phyloP scores from a whole-genome alignment of 2,797 vertebrate genomes.

The Hippocampus kuda region DNA sequence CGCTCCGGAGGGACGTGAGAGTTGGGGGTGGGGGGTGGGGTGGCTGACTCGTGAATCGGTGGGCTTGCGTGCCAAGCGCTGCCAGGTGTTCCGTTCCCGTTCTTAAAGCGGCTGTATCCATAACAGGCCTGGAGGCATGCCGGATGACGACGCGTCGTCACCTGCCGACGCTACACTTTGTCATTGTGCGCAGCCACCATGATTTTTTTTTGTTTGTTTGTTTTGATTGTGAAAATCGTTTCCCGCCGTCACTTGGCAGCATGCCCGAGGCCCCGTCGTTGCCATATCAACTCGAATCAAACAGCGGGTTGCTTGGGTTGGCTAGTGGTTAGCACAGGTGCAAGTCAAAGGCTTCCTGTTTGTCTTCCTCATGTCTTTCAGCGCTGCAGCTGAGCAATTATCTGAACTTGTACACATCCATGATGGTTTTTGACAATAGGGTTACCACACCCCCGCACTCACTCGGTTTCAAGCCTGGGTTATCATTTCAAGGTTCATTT shows the following conservation, averaged over 20 bases:
- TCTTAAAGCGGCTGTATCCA: conserved; percentile 36
- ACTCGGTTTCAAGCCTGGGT: too few species aligned
- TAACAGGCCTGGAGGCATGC: conserved; percentile 41
- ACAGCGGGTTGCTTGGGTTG: conserved; percentile 56
- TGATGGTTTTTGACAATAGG: conserved; percentile 45
- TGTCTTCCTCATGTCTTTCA: conserved; percentile 53
- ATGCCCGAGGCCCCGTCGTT: conserved; percentile 32
- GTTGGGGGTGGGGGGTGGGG: background rate
- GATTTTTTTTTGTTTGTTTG: background rate
- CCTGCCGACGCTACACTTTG: conserved; percentile 54
- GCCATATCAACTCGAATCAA: conserved; percentile 30
- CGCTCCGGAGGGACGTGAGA: conserved; percentile 21
- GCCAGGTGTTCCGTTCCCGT: conserved; percentile 56
- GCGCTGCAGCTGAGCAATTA: conserved; percentile 55
- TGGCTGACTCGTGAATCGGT: conserved; percentile 15
- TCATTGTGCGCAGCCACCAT: conserved; percentile 36
- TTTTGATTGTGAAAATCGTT: conserved; percentile 56
- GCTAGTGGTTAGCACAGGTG: conserved; percentile 47
- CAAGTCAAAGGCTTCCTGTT: conserved; percentile 48
- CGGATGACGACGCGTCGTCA: conserved; percentile 58
- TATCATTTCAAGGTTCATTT: too few species aligned
- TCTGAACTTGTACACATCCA: conserved; percentile 47
- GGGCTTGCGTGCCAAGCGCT: conserved; percentile 45
- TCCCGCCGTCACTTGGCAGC: conserved; percentile 44
- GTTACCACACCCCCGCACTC: background rate